phyloP scores from a whole-genome alignment of 2,888 invertebrate genomes.

The Drosophila kuntzei region DNA sequence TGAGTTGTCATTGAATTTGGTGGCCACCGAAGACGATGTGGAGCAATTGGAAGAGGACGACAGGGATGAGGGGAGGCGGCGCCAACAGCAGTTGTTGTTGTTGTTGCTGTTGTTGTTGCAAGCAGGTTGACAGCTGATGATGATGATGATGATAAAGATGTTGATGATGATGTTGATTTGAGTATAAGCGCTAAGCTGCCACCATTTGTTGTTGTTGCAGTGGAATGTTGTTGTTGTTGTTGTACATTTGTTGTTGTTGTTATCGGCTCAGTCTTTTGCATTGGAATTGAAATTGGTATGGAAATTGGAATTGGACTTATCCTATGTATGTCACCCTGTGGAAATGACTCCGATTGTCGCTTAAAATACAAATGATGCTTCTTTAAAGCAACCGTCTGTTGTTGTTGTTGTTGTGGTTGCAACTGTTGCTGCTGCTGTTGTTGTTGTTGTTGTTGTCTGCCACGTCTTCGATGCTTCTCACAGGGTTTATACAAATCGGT shows the following conservation, averaged over 20 bases:
- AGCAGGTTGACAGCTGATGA: not conserved
- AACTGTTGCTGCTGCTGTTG: constrained; percentile 21
- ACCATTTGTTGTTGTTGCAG: constrained; percentile 9
- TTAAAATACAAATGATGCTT: constrained; percentile 85
- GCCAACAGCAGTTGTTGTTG: constrained; percentile 65
- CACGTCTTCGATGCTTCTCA: constrained; percentile 70
- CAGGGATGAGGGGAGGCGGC: constrained; percentile 79
- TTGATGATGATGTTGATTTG: constrained; percentile 34
- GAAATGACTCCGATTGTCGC: constrained; percentile 84
- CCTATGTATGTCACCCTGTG: constrained; percentile 76
- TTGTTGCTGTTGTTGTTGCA: constrained; percentile 13
- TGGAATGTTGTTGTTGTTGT: constrained; percentile 77
- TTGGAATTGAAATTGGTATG: constrained; percentile 84
- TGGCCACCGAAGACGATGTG: constrained; percentile 80
- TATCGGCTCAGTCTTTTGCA: constrained; percentile 74
- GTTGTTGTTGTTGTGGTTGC: constrained; percentile 15
- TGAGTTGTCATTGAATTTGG: constrained; percentile 88
- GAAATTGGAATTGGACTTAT: constrained; percentile 83
- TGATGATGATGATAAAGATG: not conserved
- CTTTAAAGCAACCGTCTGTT: constrained; percentile 71
- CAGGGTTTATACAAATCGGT: constrained; percentile 81
- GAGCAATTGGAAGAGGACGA: constrained; percentile 76
- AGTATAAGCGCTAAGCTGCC: constrained; percentile 45
- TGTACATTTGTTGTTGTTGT: constrained; percentile 41
- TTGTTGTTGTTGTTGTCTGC: constrained; percentile 20